These are phyloP conservation scores for Drosophila littoralis DNA, from an alignment of 1,140 invertebrate genomes.

Conservation along the genomic window DNA sequence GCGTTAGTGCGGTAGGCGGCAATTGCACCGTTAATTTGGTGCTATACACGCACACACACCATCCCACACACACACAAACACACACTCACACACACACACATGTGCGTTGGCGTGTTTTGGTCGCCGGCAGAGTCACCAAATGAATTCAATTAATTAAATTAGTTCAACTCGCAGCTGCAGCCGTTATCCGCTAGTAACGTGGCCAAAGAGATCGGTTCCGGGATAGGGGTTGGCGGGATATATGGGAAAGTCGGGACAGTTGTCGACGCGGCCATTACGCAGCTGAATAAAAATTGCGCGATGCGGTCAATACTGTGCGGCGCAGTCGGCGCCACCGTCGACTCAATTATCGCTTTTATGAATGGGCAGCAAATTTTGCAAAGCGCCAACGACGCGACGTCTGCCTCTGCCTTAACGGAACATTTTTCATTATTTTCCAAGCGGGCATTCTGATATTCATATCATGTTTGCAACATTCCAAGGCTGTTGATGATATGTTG, in stretches of 20 bases:
- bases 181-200: conserved; percentile 1
- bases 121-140: conserved; percentile 49
- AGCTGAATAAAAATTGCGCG: conserved; percentile 46
- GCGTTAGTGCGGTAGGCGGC: conserved; percentile 38
- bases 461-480: not conserved
- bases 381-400: conserved; percentile 36
- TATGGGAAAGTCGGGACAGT: conserved; percentile 4
- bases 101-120: conserved; percentile 24
- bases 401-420: conserved; percentile 31
- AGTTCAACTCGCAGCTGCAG: conserved; percentile 53
- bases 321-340: conserved; percentile 26
- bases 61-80: not conserved
- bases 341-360: conserved; percentile 72
- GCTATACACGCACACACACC: conserved; percentile 31
- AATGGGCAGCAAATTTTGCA: conserved; percentile 63
- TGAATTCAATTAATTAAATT: conserved; percentile 81
- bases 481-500: not conserved
- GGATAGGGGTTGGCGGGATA: not conserved
- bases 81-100: conserved; percentile 1
- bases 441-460: not conserved
- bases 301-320: conserved; percentile 32
- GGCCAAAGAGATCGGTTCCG: conserved; percentile 18
- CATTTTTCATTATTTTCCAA: conserved; percentile 16
- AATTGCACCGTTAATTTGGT: conserved; percentile 64
- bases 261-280: conserved; percentile 41